Evolutionary conservation across 1,140 invertebrate species (phyloP).

Genomic region (Drosophila bocqueti): DNA sequence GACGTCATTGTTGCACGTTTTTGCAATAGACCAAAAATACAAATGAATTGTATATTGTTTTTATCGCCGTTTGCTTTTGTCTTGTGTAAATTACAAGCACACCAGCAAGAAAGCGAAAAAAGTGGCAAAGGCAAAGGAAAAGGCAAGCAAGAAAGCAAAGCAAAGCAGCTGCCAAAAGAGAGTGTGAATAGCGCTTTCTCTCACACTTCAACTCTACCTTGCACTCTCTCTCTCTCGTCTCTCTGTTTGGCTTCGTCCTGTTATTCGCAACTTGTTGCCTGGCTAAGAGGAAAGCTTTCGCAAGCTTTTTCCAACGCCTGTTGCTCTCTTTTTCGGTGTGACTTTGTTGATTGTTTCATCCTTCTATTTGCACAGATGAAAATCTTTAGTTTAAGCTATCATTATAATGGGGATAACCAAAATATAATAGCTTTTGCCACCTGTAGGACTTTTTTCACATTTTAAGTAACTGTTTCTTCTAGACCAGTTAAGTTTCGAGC

Average conservation of each 20-base stretch:
- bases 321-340: conserved; percentile 23
- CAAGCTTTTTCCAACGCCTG: conserved; percentile 29
- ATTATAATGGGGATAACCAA: neutral
- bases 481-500: neutral
- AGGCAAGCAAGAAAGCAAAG: neutral
- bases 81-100: conserved; percentile 61
- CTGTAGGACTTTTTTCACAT: neutral
- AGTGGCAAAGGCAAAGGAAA: neutral
- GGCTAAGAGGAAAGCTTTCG: conserved; percentile 27
- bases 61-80: conserved; percentile 35
- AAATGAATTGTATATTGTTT: conserved; percentile 52
- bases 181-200: conserved; percentile 29
- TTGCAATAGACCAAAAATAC: conserved; percentile 72
- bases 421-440: neutral
- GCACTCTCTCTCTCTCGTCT: neutral
- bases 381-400: neutral
- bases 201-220: conserved; percentile 5
- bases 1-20: conserved; percentile 81
- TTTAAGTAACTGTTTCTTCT: neutral
- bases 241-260: conserved; percentile 33
- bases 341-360: conserved; percentile 3
- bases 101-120: conserved; percentile 10
- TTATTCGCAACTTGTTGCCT: conserved; percentile 55
- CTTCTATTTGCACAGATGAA: conserved; percentile 6
- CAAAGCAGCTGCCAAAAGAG: conserved; percentile 31